A percentile compares a stretch with the other conserved stretches of the same genome.
Conservation (phyloP, 2,113 vertebrate genomes). For the Nesoenas mayeri region DNA sequence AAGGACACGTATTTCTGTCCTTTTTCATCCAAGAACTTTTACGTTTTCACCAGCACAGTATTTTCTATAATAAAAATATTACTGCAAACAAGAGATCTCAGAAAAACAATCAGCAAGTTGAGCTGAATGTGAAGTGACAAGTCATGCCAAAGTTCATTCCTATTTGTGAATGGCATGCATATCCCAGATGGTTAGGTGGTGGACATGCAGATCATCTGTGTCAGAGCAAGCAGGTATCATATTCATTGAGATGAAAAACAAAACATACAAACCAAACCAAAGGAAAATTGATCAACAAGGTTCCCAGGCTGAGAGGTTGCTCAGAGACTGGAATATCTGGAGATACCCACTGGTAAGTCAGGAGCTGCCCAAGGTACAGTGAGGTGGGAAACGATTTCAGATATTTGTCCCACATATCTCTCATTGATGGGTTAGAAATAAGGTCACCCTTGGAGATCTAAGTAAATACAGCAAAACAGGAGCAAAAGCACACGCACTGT, state of each 20-base stretch:
- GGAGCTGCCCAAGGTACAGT: not conserved
- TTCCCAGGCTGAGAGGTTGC: not conserved
- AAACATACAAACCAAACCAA: not conserved
- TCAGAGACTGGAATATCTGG: not conserved
- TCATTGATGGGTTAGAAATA: not conserved
- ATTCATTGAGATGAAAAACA: not conserved
- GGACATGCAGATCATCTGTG: conserved; percentile 24
- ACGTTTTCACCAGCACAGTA: conserved; percentile 22
- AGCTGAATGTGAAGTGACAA: not conserved
- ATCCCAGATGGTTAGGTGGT: not conserved
- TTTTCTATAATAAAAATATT: conserved; percentile 60
- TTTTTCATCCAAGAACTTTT: conserved; percentile 10
- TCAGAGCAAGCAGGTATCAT: not conserved
- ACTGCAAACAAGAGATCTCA: conserved; percentile 33
- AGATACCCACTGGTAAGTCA: not conserved
- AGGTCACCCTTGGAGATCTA: not conserved
- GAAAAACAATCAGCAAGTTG: not conserved
- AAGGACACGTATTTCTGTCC: not conserved
- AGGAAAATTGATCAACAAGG: not conserved
- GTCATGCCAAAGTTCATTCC: conserved; percentile 10
- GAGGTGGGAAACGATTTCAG: not conserved
- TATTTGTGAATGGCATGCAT: not conserved
- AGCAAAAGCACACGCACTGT: not conserved
- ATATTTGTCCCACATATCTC: not conserved
- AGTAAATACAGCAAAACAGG: not conserved